Percentiles rank a stretch among this genome's conserved stretches.
Evolutionary conservation across 2,797 vertebrate species (phyloP).

Genomic region (Phoeniculus purpureus): DNA sequence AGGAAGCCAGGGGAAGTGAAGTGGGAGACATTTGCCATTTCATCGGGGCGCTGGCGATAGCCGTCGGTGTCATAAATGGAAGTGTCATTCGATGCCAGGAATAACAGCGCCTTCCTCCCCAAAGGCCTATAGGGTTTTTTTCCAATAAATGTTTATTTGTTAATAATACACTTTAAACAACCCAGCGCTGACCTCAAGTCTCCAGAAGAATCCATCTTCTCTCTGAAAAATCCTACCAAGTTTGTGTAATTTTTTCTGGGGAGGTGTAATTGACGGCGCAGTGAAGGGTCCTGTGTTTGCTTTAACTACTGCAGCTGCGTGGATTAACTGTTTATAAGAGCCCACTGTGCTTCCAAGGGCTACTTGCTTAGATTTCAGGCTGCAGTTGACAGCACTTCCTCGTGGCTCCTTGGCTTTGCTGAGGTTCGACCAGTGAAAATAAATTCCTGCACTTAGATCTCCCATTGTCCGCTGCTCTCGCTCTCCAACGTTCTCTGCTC

Average conservation of each 20-base stretch:
- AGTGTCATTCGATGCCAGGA: conserved; percentile 85
- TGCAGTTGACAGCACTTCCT: conserved; percentile 80
- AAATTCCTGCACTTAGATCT: conserved; percentile 63
- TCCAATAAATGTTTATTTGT: conserved; percentile 86
- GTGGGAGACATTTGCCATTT: conserved; percentile 77
- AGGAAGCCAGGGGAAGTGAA: conserved; percentile 79
- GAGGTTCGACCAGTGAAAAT: conserved; percentile 74
- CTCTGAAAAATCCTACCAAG: conserved; percentile 79
- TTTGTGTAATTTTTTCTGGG: conserved; percentile 81
- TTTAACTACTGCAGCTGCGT: conserved; percentile 80
- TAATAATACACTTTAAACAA: conserved; percentile 83
- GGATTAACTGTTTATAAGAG: conserved; percentile 78
- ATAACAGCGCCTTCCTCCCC: conserved; percentile 81
- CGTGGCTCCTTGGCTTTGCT: conserved; percentile 70
- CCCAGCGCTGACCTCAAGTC: conserved; percentile 81
- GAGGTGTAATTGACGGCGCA: conserved; percentile 83
- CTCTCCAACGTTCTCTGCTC: no score
- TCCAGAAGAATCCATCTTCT: conserved; percentile 82
- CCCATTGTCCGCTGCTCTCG: conserved; percentile 31
- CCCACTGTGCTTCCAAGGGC: conserved; percentile 75
- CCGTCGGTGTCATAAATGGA: conserved; percentile 81
- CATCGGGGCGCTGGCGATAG: conserved; percentile 77
- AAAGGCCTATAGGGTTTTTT: conserved; percentile 78
- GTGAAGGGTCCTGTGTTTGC: conserved; percentile 83
- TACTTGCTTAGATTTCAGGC: conserved; percentile 78